Conservation (phyloP, 53 echinoderm and acorn worm species). For the Pentamera pediparva region DNA sequence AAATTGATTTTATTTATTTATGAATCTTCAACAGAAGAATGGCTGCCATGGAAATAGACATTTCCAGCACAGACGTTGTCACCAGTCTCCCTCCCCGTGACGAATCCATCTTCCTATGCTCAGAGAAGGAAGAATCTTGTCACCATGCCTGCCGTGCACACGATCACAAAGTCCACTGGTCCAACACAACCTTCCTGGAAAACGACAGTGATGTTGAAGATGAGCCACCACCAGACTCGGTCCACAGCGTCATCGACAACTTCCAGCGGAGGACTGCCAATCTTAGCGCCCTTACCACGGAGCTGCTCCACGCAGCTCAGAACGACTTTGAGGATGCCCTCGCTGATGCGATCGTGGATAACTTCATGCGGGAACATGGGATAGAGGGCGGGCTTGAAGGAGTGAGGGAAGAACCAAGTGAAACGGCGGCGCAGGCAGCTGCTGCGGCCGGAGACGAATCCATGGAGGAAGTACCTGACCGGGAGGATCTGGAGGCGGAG, state of each 20-base stretch:
- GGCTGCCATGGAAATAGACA: background rate
- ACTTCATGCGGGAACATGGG: conserved; percentile 6
- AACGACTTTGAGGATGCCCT: conserved; percentile 18
- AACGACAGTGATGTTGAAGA: conserved; percentile 28
- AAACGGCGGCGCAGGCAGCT: too few species aligned
- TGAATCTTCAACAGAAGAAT: too few species aligned
- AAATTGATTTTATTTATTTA: too few species aligned
- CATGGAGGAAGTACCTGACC: background rate
- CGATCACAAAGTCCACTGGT: conserved; percentile 23
- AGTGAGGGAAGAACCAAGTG: background rate
- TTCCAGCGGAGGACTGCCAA: conserved; percentile 16
- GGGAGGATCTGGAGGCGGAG: conserved; percentile 1
- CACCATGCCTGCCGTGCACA: conserved; percentile 15
- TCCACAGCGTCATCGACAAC: conserved; percentile 2
- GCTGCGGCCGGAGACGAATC: background rate
- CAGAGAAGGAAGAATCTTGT: conserved; percentile 10
- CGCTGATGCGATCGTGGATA: conserved; percentile 4
- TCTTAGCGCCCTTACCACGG: background rate
- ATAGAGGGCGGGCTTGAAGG: background rate
- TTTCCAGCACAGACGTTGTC: too few species aligned
- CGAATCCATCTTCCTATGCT: conserved; percentile 14
- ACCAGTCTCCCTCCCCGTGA: background rate
- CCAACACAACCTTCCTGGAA: conserved; percentile 9
- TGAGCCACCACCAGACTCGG: background rate
- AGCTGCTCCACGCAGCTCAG: conserved; percentile 7